These are phyloP conservation scores for Luperina testacea DNA, from an alignment of 2,888 invertebrate genomes.

Conservation along the genomic window DNA sequence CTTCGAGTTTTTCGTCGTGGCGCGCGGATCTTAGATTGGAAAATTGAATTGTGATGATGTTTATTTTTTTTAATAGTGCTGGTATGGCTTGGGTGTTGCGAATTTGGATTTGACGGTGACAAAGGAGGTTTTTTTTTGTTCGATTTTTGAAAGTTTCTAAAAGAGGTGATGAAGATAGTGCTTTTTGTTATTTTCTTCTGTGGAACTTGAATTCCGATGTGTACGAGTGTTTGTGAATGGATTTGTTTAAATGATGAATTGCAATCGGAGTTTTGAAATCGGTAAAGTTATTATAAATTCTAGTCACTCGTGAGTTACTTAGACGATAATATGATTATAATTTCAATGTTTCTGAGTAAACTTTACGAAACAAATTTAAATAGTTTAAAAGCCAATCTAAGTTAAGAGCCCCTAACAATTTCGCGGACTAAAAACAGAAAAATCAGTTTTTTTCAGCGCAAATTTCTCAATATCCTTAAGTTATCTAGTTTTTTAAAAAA, in stretches of 20 bases:
- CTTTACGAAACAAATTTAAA: conserved; percentile 29
- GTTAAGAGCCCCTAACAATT: too few relatives aligned
- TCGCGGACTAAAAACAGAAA: too few relatives aligned
- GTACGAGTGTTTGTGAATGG: conserved; percentile 47
- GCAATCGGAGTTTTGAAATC: conserved; percentile 25
- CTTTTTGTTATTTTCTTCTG: conserved; percentile 39
- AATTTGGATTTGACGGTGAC: conserved; percentile 55
- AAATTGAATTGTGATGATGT: conserved; percentile 40
- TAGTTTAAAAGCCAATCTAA: conserved; percentile 40
- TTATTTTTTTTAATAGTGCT: conserved; percentile 31
- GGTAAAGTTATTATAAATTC: conserved; percentile 38
- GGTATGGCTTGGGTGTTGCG: conserved; percentile 40
- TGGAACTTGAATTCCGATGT: conserved; percentile 21
- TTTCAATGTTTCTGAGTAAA: conserved; percentile 21
- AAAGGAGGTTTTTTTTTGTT: conserved; percentile 48
- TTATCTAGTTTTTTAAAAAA: too few relatives aligned
- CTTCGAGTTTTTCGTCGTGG: conserved; percentile 48
- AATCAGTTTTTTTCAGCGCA: too few relatives aligned
- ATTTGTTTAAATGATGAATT: conserved; percentile 23
- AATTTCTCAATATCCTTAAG: too few relatives aligned
- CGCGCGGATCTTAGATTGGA: conserved; percentile 53
- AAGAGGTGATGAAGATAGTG: conserved; percentile 13
- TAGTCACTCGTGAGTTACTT: not conserved
- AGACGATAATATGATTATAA: conserved; percentile 2
- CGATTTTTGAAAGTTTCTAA: conserved; percentile 40